These are phyloP conservation scores for Herpetotheres cachinnans DNA, from an alignment of 2,113 vertebrate genomes.

Conservation along the genomic window DNA sequence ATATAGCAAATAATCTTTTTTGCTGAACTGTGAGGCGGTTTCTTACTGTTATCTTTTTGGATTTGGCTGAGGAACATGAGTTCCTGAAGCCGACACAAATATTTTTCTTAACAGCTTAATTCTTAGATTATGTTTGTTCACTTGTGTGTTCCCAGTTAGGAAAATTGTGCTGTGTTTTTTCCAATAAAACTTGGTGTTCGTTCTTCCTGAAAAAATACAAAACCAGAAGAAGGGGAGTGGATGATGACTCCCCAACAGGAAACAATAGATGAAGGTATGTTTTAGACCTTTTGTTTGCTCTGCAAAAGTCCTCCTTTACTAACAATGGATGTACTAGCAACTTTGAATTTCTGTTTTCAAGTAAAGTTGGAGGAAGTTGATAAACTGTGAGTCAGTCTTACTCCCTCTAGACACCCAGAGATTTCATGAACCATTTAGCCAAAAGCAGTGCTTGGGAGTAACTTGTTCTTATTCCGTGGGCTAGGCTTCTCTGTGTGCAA, in stretches of 20 bases:
- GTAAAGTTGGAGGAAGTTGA: neutral
- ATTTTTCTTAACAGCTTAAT: neutral
- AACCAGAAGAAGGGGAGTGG: neutral
- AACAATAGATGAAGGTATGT: neutral
- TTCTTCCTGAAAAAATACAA: neutral
- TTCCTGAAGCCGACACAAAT: neutral
- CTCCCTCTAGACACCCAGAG: neutral
- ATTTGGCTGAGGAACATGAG: neutral
- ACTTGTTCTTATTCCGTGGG: neutral
- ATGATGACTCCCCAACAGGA: neutral
- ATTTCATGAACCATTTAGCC: neutral
- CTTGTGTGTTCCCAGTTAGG: neutral
- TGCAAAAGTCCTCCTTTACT: neutral
- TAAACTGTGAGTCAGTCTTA: constrained; percentile 2
- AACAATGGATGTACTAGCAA: neutral
- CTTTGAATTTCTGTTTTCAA: constrained; percentile 20
- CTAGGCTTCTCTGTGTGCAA: neutral
- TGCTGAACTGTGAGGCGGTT: neutral
- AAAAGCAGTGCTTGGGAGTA: neutral
- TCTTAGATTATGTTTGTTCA: neutral
- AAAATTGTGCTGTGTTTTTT: neutral
- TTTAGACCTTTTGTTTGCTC: neutral
- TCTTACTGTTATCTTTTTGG: neutral
- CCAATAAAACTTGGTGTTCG: neutral
- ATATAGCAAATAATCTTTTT: neutral